Evolutionary conservation across 2,888 invertebrate genomes (phyloP), one percentile per base, ranked within the genome.

Genomic region (Uloborus plumipes): DNA sequence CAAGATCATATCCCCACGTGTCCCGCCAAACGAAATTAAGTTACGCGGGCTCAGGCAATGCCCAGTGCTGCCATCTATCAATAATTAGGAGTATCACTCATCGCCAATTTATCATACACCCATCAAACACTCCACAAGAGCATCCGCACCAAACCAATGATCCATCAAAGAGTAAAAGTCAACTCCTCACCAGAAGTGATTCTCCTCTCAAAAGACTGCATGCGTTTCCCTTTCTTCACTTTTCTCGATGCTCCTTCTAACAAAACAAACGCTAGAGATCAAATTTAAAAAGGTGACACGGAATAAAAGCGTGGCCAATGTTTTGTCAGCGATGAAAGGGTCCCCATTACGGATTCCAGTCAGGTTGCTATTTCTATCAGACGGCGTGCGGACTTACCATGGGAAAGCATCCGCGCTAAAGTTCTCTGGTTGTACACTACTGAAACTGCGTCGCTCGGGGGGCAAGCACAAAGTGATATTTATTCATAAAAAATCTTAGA

Each of bases 261-360:
- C 14, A 69, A 55, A 55, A 55, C 15, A 39, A 39, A 39, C 39
- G 53, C n/a, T 6, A 18, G n/a, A 61, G 62, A 50, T 65, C 65
- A 65, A 65, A 22, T 39, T 61, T 31, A 69, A 73, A 47, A 59
- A 76, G 76, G 76, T 76, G 76, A 69, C 76, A 76, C 76, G 76
- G 50, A 39, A 39, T 39, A 39, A 61, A 61, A 69, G 59, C 76
- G 76, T 76, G 76, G 76, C 69, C 69, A 69, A 76, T 67, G 69
- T 76, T 76, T 76, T 65, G 65, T 65, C 65, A 49, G 59, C 61
- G 69, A 69, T 76, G 76, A 69, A 69, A 62, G 75, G 53, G 55
- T 26, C 59, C 26, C 62, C 31, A 76, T 76, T 69, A 76, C 67
- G 62, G 53, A 76, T 69, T 76, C 76, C 62, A 51, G 76, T 76